phyloP scores from a whole-genome alignment of 92 coral and sea anemone genomes.

The Actinernus sp. region DNA sequence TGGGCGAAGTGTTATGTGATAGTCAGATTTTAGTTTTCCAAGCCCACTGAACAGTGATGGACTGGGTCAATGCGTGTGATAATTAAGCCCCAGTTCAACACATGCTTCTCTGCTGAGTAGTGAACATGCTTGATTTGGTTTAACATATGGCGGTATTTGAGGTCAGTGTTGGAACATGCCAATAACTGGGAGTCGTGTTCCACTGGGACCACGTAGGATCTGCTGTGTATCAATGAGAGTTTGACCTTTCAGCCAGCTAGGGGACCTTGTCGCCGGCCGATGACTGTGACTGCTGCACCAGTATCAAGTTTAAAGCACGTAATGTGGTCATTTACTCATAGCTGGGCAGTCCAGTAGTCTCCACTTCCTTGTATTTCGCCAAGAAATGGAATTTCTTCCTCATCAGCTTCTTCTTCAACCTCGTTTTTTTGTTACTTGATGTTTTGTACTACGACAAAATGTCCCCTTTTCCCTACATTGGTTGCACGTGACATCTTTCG shows the following conservation, averaged over 20 bases:
- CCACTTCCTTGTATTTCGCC: conserved; percentile 10
- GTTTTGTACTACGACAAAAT: conserved; percentile 11
- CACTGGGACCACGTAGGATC: no score
- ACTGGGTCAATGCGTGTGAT: neutral
- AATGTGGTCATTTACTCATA: conserved; percentile 22
- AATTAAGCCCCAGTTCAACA: conserved; percentile 2
- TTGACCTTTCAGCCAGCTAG: conserved; percentile 38
- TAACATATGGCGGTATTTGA: no score
- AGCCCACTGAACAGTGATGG: conserved; percentile 25
- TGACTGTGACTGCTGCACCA: conserved; percentile 46
- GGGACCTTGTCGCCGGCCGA: conserved; percentile 32
- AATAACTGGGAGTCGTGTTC: no score
- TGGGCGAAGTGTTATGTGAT: conserved; percentile 20
- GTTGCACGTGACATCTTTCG: conserved; percentile 11
- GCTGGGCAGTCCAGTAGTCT: conserved; percentile 30
- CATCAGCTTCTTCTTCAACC: no score
- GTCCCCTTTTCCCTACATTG: conserved; percentile 37
- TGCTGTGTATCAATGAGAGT: no score
- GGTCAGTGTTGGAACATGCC: no score
- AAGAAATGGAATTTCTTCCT: conserved; percentile 19
- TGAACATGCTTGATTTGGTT: neutral
- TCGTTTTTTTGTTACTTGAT: neutral
- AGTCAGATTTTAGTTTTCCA: conserved; percentile 32
- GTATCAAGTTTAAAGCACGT: conserved; percentile 57
- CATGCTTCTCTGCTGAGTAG: conserved; percentile 3